These are phyloP conservation scores for Seriola aureovittata DNA, from an alignment of 2,113 vertebrate species.

Conservation along the genomic window DNA sequence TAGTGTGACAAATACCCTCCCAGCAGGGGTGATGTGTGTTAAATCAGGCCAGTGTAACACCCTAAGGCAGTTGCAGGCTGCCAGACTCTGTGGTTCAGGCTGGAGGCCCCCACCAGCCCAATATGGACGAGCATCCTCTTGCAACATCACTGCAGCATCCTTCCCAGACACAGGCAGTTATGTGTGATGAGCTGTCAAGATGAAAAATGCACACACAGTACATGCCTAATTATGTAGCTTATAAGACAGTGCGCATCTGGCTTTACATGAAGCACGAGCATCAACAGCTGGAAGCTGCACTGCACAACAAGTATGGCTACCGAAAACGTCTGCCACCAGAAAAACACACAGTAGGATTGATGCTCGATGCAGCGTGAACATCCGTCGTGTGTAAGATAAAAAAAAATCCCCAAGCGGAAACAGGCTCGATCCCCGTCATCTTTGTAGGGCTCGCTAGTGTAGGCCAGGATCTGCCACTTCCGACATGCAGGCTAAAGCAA, in stretches of 20 bases:
- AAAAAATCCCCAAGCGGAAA: conserved; percentile 21
- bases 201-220: background rate
- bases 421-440: conserved; percentile 61
- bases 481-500: conserved; percentile 38
- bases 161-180: conserved; percentile 18
- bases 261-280: conserved; percentile 5
- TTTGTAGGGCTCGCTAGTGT: conserved; percentile 31
- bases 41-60: conserved; percentile 66
- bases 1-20: conserved; percentile 42
- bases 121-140: conserved; percentile 40
- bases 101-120: conserved; percentile 36
- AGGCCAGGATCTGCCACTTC: conserved; percentile 73
- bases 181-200: conserved; percentile 22
- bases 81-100: conserved; percentile 15
- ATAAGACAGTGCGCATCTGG: conserved; percentile 26
- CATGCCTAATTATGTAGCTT: background rate
- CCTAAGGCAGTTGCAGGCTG: conserved; percentile 37
- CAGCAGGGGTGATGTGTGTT: conserved; percentile 28
- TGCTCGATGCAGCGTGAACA: conserved; percentile 15
- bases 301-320: conserved; percentile 12
- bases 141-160: conserved; percentile 61
- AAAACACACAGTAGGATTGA: background rate
- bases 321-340: background rate
- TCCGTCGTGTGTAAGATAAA: conserved; percentile 34
- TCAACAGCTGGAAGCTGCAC: conserved; percentile 20